Evolutionary conservation across 2,888 invertebrate genomes (phyloP), one percentile per base, ranked within the genome.

Genomic region (Apotomis betuletana): DNA sequence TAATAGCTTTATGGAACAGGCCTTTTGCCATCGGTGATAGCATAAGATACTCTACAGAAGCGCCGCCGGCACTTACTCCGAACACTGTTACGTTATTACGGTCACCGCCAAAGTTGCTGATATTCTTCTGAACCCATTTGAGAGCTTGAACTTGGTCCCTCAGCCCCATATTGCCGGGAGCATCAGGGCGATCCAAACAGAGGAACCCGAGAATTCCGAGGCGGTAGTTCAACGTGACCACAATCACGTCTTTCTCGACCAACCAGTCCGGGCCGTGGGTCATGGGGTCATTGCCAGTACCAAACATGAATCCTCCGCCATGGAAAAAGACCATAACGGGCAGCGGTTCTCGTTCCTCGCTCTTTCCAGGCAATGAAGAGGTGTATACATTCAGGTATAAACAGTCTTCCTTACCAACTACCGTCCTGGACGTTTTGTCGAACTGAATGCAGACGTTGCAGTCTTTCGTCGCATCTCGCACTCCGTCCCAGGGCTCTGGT

Each of bases 361-460:
- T 55, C 15, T 55, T 46, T 10, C n/a, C 63, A 0, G 88, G 87
- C 74, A 94, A 79, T 73, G 83, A 89, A 1, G 95, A 95, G 15
- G 95, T 94, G 80, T 95, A 96, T 0, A 96, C 95, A 82, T 96
- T 96, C 36, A 96, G 83, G 78, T 95, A 95, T 5, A 96, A 89
- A 75, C 96, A 96, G 81, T 95, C 95, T 80, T 95, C 95, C 76
- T 91, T 89, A 27, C 95, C 95, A 59, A 93, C 87, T 27, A 94
- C 78, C 9, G 75, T 87, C n/a, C 91, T 89, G 79, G 94, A 86
- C 79, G 93, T 86, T 83, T 88, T 91, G 78, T 94, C 94, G 74
- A 92, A 90, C 83, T 96, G 96, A 0, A 95, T 94, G 82, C 96
- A 96, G 36, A 87, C 86, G 59, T 95, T 94, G 67, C 95, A 94